Evolutionary conservation across 1,140 invertebrate species (phyloP).

Genomic region (Drosophila serrata): DNA sequence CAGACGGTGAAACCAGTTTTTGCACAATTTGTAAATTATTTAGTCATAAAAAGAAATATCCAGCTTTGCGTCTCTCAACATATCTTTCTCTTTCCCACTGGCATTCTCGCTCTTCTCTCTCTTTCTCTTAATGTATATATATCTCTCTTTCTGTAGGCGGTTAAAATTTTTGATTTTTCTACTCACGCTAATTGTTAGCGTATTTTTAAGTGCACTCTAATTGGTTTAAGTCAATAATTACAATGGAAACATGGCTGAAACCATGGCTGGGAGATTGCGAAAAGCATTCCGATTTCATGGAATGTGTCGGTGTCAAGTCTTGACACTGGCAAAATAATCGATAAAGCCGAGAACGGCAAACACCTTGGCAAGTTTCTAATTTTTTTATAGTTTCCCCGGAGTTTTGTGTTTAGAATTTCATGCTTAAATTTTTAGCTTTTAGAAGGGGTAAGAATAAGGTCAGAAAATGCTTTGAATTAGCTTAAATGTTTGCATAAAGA

Average conservation of each 20-base stretch:
- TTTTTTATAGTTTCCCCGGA: constrained; percentile 14
- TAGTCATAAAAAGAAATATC: constrained; percentile 64
- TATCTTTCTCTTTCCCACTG: neutral
- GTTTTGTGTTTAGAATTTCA: constrained; percentile 30
- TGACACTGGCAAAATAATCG: constrained; percentile 38
- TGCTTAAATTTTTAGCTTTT: neutral
- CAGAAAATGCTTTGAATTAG: neutral
- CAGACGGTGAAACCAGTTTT: constrained; percentile 59
- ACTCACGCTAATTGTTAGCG: constrained; percentile 38
- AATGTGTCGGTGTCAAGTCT: constrained; percentile 30
- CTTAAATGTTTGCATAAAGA: neutral
- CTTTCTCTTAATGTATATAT: neutral
- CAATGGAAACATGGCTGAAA: constrained; percentile 44
- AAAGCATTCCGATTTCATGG: constrained; percentile 8
- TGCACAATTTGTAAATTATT: constrained; percentile 77
- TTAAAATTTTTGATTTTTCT: constrained; percentile 31
- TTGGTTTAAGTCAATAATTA: constrained; percentile 57
- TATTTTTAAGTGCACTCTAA: constrained; percentile 68
- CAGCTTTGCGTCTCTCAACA: constrained; percentile 33
- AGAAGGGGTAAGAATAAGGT: neutral
- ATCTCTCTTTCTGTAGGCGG: constrained; percentile 3
- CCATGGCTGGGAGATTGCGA: constrained; percentile 2
- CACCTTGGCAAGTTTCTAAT: constrained; percentile 27
- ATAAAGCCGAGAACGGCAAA: constrained; percentile 36
- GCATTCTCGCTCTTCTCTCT: constrained; percentile 4